Evolutionary conservation across 2,888 invertebrate species (phyloP).

Genomic region (Xylota segnis): DNA sequence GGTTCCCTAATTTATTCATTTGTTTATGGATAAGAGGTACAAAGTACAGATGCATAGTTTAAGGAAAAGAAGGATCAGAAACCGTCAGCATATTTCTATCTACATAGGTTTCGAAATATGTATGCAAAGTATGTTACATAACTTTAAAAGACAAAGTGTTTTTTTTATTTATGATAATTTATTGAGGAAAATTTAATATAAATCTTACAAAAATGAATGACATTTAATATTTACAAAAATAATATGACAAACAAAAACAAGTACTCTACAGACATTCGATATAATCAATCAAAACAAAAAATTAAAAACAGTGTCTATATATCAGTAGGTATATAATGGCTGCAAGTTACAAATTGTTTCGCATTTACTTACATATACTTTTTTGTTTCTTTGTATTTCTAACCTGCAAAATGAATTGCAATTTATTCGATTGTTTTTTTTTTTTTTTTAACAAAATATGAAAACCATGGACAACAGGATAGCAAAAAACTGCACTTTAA

Average conservation of each 20-base stretch:
- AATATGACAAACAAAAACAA: slow-evolving; percentile 75
- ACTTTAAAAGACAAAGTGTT: background rate
- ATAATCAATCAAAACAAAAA: slow-evolving; percentile 50
- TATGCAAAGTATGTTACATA: no score
- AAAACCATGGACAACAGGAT: slow-evolving; percentile 20
- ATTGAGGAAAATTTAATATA: slow-evolving; percentile 75
- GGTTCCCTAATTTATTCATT: no score
- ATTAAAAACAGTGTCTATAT: slow-evolving; percentile 33
- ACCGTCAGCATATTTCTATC: no score
- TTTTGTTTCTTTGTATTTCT: background rate
- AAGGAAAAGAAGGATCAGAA: no score
- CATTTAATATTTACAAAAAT: slow-evolving; percentile 75
- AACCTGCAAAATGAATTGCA: slow-evolving; percentile 2
- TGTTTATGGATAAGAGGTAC: no score
- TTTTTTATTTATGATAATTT: slow-evolving; percentile 68
- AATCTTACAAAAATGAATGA: slow-evolving; percentile 76
- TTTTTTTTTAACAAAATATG: slow-evolving; percentile 3
- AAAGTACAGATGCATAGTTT: no score
- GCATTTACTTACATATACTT: slow-evolving; percentile 1
- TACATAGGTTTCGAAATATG: no score
- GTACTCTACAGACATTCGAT: slow-evolving; percentile 61
- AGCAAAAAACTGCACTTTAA: slow-evolving; percentile 24
- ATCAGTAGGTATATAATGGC: slow-evolving; percentile 52
- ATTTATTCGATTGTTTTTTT: slow-evolving; percentile 12
- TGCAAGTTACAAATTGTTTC: slow-evolving; percentile 35